Base-by-base conservation (phyloP, 1,140 invertebrate species). In the Drosophila nebulosa region DNA sequence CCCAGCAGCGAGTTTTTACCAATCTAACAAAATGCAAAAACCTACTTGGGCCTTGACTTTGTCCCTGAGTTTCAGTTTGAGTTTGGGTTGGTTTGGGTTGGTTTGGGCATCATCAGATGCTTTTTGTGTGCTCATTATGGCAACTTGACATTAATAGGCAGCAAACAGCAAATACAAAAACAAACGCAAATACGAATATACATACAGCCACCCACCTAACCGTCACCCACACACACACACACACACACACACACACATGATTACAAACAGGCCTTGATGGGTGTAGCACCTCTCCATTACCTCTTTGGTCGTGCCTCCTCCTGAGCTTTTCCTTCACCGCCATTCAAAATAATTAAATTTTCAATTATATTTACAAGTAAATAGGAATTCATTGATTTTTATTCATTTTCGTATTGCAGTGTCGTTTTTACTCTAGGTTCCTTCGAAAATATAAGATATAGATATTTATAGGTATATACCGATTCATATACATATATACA, bases 71-170 rank as follows among this genome's bases (percentile, higher is more conserved):
- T 68, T 56, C 60, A 32, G 14, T 52, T 55, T 32, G 39, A n/a
- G n/a, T n/a, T n/a, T n/a, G n/a, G n/a, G n/a, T 51, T 53, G 52
- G 14, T 73, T 69, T 63, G 53, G 72, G 68, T 72, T 55, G 52
- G 24, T 73, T 69, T 63, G 60, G 72, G 72, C 75, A 76, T 84
- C 76, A 79, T 85, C 74, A 75, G 79, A 62, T 83, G 75, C 64
- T 65, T 81, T 86, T 80, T 86, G 74, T 86, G 74, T 85, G 78
- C 81, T 86, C 81, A 86, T 86, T 86, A 86, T 62, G 68, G 74
- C 59, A 78, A 86, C 78, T 86, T 86, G 78, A 86, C 81, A 78
- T 85, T 85, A 85, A 85, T 86, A 86, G 77, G 74, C 72, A 68
- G 73, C 71, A 74, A 86, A 74, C 30, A 64, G 57, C 73, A 85